Percentiles rank a stretch among this genome's conserved stretches.
These are phyloP conservation scores for honey bee (Apis mellifera) DNA, from an alignment of 1,140 invertebrate genomes.

Conservation along the genomic window DNA sequence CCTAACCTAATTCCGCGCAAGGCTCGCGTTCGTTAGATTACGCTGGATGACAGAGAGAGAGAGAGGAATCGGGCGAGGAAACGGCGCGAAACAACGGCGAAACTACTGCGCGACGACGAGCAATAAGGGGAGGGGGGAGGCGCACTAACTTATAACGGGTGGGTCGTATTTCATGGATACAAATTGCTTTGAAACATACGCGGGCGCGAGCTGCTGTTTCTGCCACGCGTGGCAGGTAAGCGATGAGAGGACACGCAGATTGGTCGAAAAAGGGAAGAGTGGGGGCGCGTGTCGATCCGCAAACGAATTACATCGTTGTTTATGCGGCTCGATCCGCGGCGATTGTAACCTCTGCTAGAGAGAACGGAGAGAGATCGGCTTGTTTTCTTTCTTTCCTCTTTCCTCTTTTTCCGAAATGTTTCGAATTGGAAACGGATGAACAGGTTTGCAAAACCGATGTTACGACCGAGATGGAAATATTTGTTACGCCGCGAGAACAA, in stretches of 20 bases:
- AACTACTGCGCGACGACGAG: not conserved
- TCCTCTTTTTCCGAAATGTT: not conserved
- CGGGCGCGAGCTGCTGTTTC: not conserved
- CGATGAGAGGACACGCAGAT: slow-evolving; percentile 12
- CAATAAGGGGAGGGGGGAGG: slow-evolving; percentile 51
- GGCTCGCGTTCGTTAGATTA: too few relatives aligned
- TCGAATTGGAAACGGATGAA: not conserved
- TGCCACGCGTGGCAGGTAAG: not conserved
- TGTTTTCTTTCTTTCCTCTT: not conserved
- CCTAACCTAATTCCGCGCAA: too few relatives aligned
- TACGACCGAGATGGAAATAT: too few relatives aligned
- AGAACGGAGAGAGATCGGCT: not conserved
- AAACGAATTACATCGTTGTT: slow-evolving; percentile 1
- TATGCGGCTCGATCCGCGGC: not conserved
- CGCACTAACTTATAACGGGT: slow-evolving; percentile 43
- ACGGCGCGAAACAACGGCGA: not conserved
- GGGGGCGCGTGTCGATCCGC: not conserved
- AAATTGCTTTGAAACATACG: slow-evolving; percentile 38
- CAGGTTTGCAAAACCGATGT: too few relatives aligned
- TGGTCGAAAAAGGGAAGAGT: not conserved
- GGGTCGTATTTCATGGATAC: slow-evolving; percentile 56
- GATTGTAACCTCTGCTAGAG: not conserved
- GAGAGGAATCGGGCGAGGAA: not conserved
- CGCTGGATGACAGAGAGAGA: not conserved
- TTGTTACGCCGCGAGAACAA: too few relatives aligned